phyloP scores from a whole-genome alignment of 2,888 invertebrate genomes.

The Chironomus riparius region DNA sequence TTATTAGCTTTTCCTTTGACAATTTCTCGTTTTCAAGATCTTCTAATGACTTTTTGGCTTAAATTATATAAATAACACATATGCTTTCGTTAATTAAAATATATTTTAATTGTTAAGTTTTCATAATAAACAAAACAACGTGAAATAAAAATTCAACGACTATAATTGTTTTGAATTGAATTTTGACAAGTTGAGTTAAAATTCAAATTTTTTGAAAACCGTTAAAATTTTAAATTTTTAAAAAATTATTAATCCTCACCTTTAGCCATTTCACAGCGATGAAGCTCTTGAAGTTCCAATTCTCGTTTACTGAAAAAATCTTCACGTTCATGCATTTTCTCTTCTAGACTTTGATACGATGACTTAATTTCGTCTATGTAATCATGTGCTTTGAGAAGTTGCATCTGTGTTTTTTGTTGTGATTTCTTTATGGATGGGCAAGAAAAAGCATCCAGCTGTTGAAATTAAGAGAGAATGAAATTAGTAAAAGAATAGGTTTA shows the following conservation, averaged over 20 bases:
- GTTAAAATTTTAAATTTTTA: not conserved
- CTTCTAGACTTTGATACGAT: slow-evolving; percentile 37
- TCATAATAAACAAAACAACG: too few species aligned
- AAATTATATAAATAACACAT: too few species aligned
- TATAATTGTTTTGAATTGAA: not conserved
- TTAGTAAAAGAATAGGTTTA: too few species aligned
- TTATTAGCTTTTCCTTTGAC: not conserved
- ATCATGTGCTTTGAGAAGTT: slow-evolving; percentile 34
- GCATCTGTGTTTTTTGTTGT: slow-evolving; percentile 33
- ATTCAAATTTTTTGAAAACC: not conserved
- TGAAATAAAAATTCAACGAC: not conserved
- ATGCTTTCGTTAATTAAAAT: too few species aligned
- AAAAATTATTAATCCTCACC: slow-evolving; percentile 32
- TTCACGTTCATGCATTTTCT: slow-evolving; percentile 38
- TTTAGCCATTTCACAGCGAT: slow-evolving; percentile 39
- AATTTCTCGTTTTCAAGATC: slow-evolving; percentile 37
- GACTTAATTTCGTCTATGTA: slow-evolving; percentile 36
- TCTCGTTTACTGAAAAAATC: slow-evolving; percentile 36
- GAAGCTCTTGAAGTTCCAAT: slow-evolving; percentile 36
- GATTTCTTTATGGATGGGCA: slow-evolving; percentile 36
- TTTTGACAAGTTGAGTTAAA: too few species aligned
- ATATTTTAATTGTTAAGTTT: too few species aligned
- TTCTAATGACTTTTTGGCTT: slow-evolving; percentile 10
- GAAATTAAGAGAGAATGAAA: slow-evolving; percentile 22
- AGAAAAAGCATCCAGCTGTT: slow-evolving; percentile 40